Evolutionary conservation across 2,797 vertebrate species (phyloP).

Genomic region (Psittacula echo): DNA sequence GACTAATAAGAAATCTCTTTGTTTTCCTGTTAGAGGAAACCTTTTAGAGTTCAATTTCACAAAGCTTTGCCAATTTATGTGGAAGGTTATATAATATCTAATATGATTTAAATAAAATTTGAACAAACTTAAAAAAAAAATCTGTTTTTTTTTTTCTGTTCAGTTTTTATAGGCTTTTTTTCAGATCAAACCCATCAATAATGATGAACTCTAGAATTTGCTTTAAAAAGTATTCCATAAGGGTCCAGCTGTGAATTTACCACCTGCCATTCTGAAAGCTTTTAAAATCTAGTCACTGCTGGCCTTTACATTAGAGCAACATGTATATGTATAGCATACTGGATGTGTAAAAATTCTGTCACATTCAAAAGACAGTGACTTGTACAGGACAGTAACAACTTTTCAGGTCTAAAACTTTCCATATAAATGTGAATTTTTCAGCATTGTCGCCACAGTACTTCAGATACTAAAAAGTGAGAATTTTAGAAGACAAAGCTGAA

Average conservation of each 20-base stretch:
- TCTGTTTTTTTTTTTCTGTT: background rate
- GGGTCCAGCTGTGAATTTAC: background rate
- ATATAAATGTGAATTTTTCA: background rate
- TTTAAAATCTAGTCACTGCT: background rate
- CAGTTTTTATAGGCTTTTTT: background rate
- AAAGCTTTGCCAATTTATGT: background rate
- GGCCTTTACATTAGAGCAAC: background rate
- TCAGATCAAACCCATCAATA: background rate
- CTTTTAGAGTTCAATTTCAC: background rate
- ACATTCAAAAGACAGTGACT: background rate
- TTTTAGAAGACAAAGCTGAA: constrained; percentile 28
- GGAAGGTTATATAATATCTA: background rate
- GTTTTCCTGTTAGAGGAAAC: background rate
- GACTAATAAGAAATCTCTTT: background rate
- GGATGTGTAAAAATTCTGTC: background rate
- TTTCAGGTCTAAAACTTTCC: background rate
- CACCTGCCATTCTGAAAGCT: background rate
- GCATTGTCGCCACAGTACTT: background rate
- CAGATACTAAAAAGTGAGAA: constrained; percentile 22
- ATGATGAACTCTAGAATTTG: background rate
- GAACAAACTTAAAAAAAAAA: background rate
- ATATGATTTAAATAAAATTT: background rate
- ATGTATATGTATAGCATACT: background rate
- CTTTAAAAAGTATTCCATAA: background rate
- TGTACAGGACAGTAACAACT: background rate